Evolutionary conservation across 64 coral and sea anemone species (phyloP).

Genomic region (Catalaphyllia jardinei): DNA sequence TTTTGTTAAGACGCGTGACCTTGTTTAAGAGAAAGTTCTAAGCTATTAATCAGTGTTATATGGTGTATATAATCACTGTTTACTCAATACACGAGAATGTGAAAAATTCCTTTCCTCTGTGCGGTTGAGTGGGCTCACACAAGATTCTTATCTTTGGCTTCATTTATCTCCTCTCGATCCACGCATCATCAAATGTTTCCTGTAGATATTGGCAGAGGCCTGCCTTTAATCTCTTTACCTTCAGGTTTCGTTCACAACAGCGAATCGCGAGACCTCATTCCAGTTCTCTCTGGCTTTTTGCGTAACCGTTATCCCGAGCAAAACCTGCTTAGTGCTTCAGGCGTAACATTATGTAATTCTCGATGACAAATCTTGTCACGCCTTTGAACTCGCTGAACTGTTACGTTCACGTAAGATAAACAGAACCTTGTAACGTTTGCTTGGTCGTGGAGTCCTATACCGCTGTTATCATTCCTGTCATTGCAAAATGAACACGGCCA

Average conservation of each 20-base stretch:
- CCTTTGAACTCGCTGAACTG: background rate
- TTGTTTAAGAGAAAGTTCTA: background rate
- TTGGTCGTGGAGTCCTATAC: background rate
- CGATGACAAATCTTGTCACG: constrained; percentile 9
- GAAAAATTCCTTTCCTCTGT: constrained; percentile 12
- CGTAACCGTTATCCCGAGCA: background rate
- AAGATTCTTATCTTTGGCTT: background rate
- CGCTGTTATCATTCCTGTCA: background rate
- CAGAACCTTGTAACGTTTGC: background rate
- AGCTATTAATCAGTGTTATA: background rate
- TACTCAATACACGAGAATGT: constrained; percentile 3
- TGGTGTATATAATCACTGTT: constrained; percentile 8
- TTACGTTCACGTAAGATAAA: constrained; percentile 10
- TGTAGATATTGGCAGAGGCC: background rate
- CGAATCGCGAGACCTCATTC: background rate
- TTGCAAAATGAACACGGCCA: background rate
- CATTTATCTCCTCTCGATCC: background rate
- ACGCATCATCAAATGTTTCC: background rate
- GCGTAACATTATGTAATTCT: background rate
- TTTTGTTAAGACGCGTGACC: background rate
- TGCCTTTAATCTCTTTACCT: background rate
- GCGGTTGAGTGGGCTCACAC: constrained; percentile 1
- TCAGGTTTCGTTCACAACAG: background rate
- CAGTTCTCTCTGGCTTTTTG: background rate
- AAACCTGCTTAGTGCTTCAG: too few species aligned